Evolutionary conservation across 1,140 invertebrate species (phyloP), one percentile per base, ranked within the genome.

Genomic region (Ips typographus): DNA sequence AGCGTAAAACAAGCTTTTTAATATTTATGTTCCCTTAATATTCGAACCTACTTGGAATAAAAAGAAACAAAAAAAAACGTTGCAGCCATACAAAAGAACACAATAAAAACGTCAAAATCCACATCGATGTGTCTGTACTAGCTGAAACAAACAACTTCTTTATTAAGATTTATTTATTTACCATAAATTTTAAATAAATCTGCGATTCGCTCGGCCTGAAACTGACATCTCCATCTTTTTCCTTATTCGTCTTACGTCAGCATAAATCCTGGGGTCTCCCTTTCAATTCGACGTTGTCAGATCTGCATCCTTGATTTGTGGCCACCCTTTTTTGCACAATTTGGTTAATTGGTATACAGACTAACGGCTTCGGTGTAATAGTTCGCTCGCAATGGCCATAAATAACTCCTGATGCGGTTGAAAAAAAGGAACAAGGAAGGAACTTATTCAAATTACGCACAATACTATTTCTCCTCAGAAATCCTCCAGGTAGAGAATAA

Each of bases 131-230:
- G 39, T 59, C 36, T 22, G 39, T 4, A 39, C 65, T 22, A 47
- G 22, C 47, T 69, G 67, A 69, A 69, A 69, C 67, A 69, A 69
- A 69, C 67, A 69, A 69, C 60, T 55, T 49, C 59, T 69, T 69
- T 69, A 69, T 62, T 69, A 69, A 69, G 67, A 69, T 69, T 69
- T 69, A 69, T 69, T 69, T 69, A 69, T 69, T 69, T 69, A 69
- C 67, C 67, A 69, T 69, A 69, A 69, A 69, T 69, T 69, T 69
- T 56, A 69, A 69, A 69, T 69, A 69, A 69, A 69, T 69, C 67
- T 63, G 40, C 67, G 6, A 40, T 41, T 53, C 59, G 59, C 47
- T 64, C 55, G 55, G 22, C 38, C 68, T 70, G 68, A 47, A 58
- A 70, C 68, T 64, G 68, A 70, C 68, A 64, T 63, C 43, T 42